Base-by-base conservation (phyloP, 2,888 invertebrate species). In the Platypus cylindrus region DNA sequence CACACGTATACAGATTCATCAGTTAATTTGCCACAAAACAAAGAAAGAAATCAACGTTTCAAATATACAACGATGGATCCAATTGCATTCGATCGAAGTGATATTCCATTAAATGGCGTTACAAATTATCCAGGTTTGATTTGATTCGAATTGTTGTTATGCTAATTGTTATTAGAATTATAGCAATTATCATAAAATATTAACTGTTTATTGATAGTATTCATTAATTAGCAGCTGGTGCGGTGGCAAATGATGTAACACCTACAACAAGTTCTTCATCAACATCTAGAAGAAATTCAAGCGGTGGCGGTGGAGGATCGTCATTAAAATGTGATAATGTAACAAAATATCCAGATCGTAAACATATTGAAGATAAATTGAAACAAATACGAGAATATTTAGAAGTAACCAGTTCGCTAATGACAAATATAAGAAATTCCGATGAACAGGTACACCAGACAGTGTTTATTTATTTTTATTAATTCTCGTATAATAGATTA, bases 341-440 rank as follows among this genome's bases (percentile, higher is more conserved):
- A 24, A 52, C 55, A 17, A 63, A 62, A 49, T 72, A 71, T 60
- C 76, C 76, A 4, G 75, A 78, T 46, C 70, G 75, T 32, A 71
- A 70, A 14, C 73, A 78, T 33, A 77, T 81, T 24, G 76, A 79
- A 50, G 71, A 72, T 18, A 69, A 78, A 30, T 63, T 81, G 12
- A 72, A 72, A 38, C 78, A 80, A 59, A 80, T 81, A 43, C 63
- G 76, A 30, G 80, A 80, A 52, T 80, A 79, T 53, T 76, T 80
- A 41, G 67, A 73, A 50, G 73, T 78, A 22, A 80, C 78, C 3
- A 71, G 75, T 16, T 71, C 73, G 2, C 66, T 80, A 43, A 78
- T 80, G 56, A 74, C 75, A 36, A 75, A 74, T 23, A 71, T 79
- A 64, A 70, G 74, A 48, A 74, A 73, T 8, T 51, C 55, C 18